phyloP scores from a whole-genome alignment of 2,113 vertebrate species.

The Zosterops borbonicus region DNA sequence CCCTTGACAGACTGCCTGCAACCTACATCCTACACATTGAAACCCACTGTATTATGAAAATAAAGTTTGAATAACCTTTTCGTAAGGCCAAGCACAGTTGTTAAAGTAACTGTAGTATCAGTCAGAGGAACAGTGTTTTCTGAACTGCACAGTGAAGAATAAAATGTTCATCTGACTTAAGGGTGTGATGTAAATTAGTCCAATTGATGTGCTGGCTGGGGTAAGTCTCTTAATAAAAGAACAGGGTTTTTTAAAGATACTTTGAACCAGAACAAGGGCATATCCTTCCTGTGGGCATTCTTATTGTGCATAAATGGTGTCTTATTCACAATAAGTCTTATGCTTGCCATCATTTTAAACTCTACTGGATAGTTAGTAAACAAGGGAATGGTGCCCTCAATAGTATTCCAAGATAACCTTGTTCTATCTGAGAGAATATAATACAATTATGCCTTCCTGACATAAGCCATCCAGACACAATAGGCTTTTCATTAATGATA shows the following conservation, averaged over 20 bases:
- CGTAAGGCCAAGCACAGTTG: not conserved
- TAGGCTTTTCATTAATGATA: constrained; percentile 35
- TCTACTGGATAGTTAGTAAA: not conserved
- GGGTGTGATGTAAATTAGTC: not conserved
- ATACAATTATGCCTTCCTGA: not conserved
- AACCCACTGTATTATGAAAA: not conserved
- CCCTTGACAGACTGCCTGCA: not conserved
- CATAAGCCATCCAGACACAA: not conserved
- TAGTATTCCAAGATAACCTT: not conserved
- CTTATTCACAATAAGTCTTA: not conserved
- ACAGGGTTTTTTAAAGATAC: not conserved
- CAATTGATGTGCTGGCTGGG: not conserved
- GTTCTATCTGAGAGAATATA: not conserved
- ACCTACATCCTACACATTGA: not conserved
- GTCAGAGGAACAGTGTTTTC: not conserved
- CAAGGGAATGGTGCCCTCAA: not conserved
- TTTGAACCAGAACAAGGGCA: not conserved
- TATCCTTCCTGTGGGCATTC: not conserved
- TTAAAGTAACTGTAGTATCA: not conserved
- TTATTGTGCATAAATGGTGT: not conserved
- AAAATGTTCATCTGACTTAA: not conserved
- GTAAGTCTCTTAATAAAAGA: not conserved
- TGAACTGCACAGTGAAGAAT: not conserved
- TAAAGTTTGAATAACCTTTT: not conserved
- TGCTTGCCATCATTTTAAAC: not conserved